These are phyloP conservation scores for Venturia canescens DNA, from an alignment of 1,140 invertebrate species.

Conservation along the genomic window DNA sequence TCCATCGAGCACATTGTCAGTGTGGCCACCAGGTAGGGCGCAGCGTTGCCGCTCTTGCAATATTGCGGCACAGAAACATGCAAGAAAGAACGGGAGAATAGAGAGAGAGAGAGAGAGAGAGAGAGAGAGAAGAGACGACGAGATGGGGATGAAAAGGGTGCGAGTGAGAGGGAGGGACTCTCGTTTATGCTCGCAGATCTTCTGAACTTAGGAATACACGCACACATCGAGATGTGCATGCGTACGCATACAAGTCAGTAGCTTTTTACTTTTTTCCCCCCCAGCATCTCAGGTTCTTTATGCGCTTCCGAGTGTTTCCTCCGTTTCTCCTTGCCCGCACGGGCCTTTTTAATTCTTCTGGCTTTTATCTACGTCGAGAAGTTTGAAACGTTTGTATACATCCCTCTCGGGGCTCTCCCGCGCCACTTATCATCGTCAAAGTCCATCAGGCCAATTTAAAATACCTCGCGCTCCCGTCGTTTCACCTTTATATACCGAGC, in stretches of 20 bases:
- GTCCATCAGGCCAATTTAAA: constrained; percentile 59
- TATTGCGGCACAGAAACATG: constrained; percentile 64
- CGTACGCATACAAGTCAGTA: not conserved
- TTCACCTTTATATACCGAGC: constrained; percentile 14
- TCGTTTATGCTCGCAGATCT: constrained; percentile 40
- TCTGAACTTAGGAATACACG: not conserved
- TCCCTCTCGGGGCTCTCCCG: constrained; percentile 69
- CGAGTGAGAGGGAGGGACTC: not conserved
- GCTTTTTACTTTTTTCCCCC: constrained; percentile 29
- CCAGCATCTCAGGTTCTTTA: constrained; percentile 50
- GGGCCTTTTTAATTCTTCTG: constrained; percentile 23
- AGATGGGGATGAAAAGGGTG: constrained; percentile 7
- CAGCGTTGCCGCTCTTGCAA: constrained; percentile 74
- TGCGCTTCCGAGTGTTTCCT: constrained; percentile 45
- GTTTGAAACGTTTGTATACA: constrained; percentile 30
- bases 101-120: constrained; percentile 18
- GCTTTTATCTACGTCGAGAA: constrained; percentile 56
- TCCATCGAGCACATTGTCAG: constrained; percentile 75
- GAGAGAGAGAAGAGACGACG: constrained; percentile 4
- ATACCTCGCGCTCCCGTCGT: constrained; percentile 42
- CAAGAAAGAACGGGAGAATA: not conserved
- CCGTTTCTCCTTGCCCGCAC: constrained; percentile 24
- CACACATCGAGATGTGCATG: not conserved
- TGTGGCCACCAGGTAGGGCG: constrained; percentile 74
- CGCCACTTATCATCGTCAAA: constrained; percentile 66